Conservation (phyloP, 2,113 vertebrate species). For the Neolamprologus longior region DNA sequence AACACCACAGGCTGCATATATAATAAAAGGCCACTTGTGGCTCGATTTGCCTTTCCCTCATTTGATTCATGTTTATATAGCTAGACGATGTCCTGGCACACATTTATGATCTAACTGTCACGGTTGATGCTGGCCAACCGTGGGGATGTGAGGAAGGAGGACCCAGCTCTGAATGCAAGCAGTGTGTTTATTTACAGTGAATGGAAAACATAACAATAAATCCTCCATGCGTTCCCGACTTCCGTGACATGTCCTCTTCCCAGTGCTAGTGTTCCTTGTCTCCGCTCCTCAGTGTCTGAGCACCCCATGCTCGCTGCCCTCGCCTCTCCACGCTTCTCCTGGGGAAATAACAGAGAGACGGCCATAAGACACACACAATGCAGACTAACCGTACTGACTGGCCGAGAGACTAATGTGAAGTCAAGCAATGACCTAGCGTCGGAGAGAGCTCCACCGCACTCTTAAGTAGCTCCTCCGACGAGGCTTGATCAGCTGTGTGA, state of each 20-base stretch:
- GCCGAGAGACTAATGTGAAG: neutral
- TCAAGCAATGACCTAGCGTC: neutral
- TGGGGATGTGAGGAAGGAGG: neutral
- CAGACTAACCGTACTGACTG: neutral
- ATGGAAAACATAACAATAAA: neutral
- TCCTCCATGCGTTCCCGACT: neutral
- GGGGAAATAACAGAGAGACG: neutral
- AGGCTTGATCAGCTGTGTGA: neutral
- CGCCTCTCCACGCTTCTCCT: rapidly evolving
- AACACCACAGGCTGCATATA: neutral
- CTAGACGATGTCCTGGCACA: neutral
- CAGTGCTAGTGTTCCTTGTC: neutral
- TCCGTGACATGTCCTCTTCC: neutral
- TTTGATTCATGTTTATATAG: neutral
- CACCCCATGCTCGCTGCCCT: neutral
- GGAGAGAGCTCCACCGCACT: neutral
- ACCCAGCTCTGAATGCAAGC: neutral
- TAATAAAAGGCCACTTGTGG: neutral
- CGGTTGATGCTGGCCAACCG: neutral
- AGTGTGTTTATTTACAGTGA: neutral
- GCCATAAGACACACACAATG: neutral
- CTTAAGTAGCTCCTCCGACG: neutral
- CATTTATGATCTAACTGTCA: neutral
- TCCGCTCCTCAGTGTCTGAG: neutral
- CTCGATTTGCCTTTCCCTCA: neutral